Evolutionary conservation across 2,113 vertebrate genomes (phyloP).

Genomic region (Himantopus leucocephalus): DNA sequence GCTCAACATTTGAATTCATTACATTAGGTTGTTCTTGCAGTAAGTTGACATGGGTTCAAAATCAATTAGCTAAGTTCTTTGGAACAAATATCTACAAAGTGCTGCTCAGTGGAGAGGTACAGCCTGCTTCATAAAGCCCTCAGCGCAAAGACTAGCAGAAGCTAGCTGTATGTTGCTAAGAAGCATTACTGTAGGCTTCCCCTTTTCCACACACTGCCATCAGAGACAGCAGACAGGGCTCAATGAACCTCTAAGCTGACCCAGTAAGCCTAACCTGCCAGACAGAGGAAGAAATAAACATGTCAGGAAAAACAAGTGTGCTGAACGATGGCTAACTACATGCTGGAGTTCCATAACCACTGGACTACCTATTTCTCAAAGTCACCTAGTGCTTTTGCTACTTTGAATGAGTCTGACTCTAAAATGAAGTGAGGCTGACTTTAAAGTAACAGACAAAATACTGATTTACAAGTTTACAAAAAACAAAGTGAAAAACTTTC

Average conservation of each 20-base stretch:
- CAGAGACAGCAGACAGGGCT: background rate
- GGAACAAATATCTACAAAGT: background rate
- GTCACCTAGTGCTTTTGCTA: background rate
- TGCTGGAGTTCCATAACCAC: background rate
- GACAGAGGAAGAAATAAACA: background rate
- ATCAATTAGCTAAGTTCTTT: background rate
- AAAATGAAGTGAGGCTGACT: background rate
- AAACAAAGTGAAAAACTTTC: background rate
- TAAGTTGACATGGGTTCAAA: background rate
- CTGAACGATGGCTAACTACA: background rate
- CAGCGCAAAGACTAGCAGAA: background rate
- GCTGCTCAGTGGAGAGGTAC: background rate
- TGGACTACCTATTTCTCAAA: background rate
- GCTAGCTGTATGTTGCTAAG: background rate
- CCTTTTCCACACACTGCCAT: background rate
- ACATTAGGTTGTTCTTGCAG: background rate
- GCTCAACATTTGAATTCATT: background rate
- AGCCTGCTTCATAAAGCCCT: background rate
- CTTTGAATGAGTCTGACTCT: background rate
- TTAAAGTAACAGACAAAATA: background rate
- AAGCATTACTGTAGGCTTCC: background rate
- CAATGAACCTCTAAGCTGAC: background rate
- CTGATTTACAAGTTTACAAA: background rate
- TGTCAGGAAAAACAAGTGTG: background rate
- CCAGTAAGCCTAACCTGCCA: background rate